Base-by-base conservation (phyloP, 2,797 vertebrate species). In the Pseudopleuronectes americanus region DNA sequence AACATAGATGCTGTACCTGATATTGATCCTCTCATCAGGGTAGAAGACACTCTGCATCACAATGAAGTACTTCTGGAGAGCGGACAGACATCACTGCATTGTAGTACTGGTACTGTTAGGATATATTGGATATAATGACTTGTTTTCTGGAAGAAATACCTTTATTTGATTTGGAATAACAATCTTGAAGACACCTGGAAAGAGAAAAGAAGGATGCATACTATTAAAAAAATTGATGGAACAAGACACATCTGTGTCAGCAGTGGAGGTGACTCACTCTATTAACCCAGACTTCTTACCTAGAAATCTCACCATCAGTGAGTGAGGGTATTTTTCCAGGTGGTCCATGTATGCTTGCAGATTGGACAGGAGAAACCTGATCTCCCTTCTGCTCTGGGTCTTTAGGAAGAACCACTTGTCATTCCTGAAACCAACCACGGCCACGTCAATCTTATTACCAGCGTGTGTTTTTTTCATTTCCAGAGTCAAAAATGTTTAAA, bases 41-140 rank as follows among this genome's bases (percentile, higher is more conserved):
- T 94, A 96, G 79, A 96, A 96, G 61, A 96, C 84, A 43, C 93
- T 96, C 84, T 95, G 94, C 95, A 96, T 96, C 81, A 96, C 79
- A 52, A 95, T 93, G 78, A 96, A 96, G 86, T 95, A 96, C 62
- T 85, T 94, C 95, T 96, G 79, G 49, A 63, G 75, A 45, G 53
- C 31, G 79, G 48, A 63, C 5, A 81, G 38, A 60, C 4, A 55
- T 43, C 23, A 48, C 19, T 31, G 10, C 13, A 28, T 17, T 28
- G 23, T 36, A 23, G 10, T 19, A 3, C 31, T 47, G 26, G 0
- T 38, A 16, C 21, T 33, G 16, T 17, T 3, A 4, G 3, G 3
- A 47, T 41, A 24, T 1, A 53, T 0, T 22, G 8, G n/a, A 54
- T 28, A 4, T n/a, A 33, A 48, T 26, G 7, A n/a, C 21, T 57